A percentile compares a stretch with the other conserved stretches of the same genome.
These are phyloP conservation scores for Ancistrus triradiatus DNA, from an alignment of 2,113 vertebrate species.

Conservation along the genomic window DNA sequence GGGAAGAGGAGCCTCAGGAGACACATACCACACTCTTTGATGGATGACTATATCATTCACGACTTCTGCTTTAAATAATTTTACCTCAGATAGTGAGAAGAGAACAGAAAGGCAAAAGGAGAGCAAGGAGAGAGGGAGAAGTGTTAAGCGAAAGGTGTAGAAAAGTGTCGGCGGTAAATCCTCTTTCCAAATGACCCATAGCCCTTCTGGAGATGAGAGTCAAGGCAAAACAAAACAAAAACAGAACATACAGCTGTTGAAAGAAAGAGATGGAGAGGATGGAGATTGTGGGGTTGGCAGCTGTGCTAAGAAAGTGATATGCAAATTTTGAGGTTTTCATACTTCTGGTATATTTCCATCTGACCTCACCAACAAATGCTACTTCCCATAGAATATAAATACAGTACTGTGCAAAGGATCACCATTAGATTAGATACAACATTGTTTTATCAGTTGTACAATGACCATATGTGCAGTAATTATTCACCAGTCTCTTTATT, in stretches of 20 bases:
- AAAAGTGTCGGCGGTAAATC: constrained; percentile 18
- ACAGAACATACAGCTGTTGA: too few relatives aligned
- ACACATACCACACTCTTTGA: constrained; percentile 64
- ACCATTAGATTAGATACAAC: too few relatives aligned
- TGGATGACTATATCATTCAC: constrained; percentile 60
- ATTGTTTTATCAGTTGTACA: too few relatives aligned
- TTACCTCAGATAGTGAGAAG: constrained; percentile 9
- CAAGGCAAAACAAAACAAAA: constrained; percentile 29
- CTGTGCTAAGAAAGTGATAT: too few relatives aligned
- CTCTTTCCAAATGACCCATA: constrained; percentile 20
- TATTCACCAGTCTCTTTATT: too few relatives aligned
- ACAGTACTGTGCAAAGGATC: too few relatives aligned
- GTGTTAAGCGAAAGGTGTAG: background rate
- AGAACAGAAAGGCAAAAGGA: constrained; percentile 24
- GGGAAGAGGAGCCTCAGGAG: constrained; percentile 55
- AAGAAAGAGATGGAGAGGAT: background rate
- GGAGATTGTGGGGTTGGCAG: too few relatives aligned
- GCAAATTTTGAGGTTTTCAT: too few relatives aligned
- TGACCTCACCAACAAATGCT: too few relatives aligned
- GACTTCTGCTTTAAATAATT: constrained; percentile 46
- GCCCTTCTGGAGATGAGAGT: constrained; percentile 2
- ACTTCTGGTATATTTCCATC: too few relatives aligned
- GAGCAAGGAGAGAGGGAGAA: constrained; percentile 24
- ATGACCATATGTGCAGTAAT: too few relatives aligned
- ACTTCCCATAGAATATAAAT: too few relatives aligned